Evolutionary conservation across 35 echinoderm and acorn worm species (phyloP).

Genomic region (Diadema setosum): DNA sequence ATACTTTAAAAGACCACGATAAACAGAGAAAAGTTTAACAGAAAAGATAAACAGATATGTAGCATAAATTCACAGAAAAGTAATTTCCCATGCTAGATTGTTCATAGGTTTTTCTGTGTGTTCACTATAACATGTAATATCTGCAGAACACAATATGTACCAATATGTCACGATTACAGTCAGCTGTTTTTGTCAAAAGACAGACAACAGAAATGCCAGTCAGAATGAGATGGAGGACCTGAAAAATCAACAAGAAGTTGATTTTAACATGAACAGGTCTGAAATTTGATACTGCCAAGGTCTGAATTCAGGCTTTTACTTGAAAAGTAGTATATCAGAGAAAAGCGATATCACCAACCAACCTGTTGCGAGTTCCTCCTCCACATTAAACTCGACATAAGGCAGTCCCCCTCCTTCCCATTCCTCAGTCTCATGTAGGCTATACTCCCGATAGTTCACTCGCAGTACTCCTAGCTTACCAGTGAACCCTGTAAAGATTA

Average conservation of each 20-base stretch:
- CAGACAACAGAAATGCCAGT: neutral
- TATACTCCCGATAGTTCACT: constrained; percentile 48
- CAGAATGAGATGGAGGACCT: neutral
- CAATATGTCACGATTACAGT: too few relatives aligned
- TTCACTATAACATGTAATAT: too few relatives aligned
- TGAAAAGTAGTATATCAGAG: neutral
- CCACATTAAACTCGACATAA: constrained; percentile 23
- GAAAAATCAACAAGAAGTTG: neutral
- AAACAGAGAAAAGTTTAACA: too few relatives aligned
- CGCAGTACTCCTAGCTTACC: constrained; percentile 31
- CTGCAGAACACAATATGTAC: too few relatives aligned
- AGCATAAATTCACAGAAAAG: too few relatives aligned
- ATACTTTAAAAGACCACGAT: too few relatives aligned
- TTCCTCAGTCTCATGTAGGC: constrained; percentile 12
- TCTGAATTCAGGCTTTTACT: neutral
- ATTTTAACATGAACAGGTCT: neutral
- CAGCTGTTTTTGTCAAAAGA: too few relatives aligned
- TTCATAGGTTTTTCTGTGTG: too few relatives aligned
- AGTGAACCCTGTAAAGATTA: neutral
- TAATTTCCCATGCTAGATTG: too few relatives aligned
- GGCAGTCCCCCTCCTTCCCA: constrained; percentile 39
- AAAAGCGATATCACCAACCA: neutral
- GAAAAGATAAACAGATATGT: too few relatives aligned
- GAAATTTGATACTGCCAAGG: too few relatives aligned
- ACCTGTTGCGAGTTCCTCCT: neutral